These are phyloP conservation scores for Cheirogaleus medius DNA, from an alignment of 2,113 vertebrate species.

Conservation along the genomic window DNA sequence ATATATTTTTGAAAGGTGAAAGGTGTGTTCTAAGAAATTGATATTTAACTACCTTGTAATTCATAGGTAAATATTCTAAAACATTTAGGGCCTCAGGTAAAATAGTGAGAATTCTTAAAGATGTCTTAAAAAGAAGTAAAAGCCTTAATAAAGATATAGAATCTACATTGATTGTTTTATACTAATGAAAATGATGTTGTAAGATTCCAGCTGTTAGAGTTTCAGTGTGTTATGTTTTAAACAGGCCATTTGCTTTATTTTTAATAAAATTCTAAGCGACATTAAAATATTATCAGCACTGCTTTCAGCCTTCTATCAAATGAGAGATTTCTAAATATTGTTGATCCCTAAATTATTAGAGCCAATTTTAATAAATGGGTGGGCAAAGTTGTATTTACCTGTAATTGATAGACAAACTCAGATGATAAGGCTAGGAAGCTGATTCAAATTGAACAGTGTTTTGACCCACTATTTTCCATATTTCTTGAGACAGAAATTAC, in stretches of 20 bases:
- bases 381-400: not conserved
- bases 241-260: not conserved
- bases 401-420: not conserved
- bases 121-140: not conserved
- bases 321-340: not conserved
- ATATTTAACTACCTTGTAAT: not conserved
- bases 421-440: not conserved
- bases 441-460: not conserved
- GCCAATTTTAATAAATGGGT: not conserved
- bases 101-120: not conserved
- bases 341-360: not conserved
- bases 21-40: not conserved
- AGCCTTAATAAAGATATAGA: not conserved
- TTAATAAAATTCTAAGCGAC: not conserved
- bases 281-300: not conserved
- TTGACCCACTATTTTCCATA: not conserved
- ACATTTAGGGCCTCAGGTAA: not conserved
- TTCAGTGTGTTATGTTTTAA: not conserved
- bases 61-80: not conserved
- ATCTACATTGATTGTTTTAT: not conserved
- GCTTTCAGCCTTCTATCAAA: not conserved
- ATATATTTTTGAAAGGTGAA: not conserved
- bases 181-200: not conserved
- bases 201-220: not conserved
- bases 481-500: not conserved